Evolutionary conservation across 2,888 invertebrate genomes (phyloP).

Genomic region (Plagiodera versicolora): DNA sequence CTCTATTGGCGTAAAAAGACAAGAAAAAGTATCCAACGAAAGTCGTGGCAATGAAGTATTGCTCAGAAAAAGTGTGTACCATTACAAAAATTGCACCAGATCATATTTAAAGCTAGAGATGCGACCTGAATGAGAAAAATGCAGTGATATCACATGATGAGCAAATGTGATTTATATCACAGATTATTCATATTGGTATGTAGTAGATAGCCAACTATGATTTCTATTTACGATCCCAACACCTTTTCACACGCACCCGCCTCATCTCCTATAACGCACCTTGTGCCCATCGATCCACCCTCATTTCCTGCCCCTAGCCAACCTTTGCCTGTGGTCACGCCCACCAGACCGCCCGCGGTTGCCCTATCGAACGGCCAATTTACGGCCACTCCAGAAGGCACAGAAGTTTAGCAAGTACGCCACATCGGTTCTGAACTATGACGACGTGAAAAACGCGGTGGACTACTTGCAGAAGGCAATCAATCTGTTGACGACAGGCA

Average conservation of each 20-base stretch:
- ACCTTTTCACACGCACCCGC: conserved; percentile 42
- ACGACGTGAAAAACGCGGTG: conserved; percentile 88
- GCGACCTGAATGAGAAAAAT: too few relatives aligned
- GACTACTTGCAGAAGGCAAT: conserved; percentile 86
- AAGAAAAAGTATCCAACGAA: too few relatives aligned
- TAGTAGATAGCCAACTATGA: too few relatives aligned
- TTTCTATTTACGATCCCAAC: too few relatives aligned
- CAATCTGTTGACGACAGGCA: conserved; percentile 79
- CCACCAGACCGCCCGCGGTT: conserved; percentile 40
- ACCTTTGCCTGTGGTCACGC: not conserved
- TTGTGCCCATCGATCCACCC: conserved; percentile 45
- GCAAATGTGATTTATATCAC: too few relatives aligned
- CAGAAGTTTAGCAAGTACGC: conserved; percentile 97
- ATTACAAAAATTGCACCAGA: too few relatives aligned
- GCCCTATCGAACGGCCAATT: conserved; percentile 33
- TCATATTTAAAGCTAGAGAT: too few relatives aligned
- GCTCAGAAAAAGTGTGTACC: too few relatives aligned
- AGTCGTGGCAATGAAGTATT: too few relatives aligned
- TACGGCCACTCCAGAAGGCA: conserved; percentile 70
- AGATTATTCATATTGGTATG: too few relatives aligned
- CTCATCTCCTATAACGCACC: conserved; percentile 38
- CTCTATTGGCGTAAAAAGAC: too few relatives aligned
- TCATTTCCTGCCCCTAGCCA: conserved; percentile 40
- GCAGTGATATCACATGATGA: too few relatives aligned
- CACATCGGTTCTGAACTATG: conserved; percentile 92